Evolutionary conservation across 1,140 invertebrate genomes (phyloP).

Genomic region (Achroia grisella): DNA sequence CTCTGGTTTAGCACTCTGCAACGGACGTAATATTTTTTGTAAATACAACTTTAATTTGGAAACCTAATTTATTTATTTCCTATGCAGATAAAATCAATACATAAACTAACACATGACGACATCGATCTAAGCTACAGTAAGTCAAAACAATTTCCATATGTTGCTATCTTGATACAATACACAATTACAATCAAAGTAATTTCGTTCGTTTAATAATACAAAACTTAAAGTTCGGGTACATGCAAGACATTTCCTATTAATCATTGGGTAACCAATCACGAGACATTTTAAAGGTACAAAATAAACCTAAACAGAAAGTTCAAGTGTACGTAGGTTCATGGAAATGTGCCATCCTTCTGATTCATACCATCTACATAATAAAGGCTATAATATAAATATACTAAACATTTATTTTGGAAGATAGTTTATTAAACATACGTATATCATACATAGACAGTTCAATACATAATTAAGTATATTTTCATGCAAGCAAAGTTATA

Average conservation of each 20-base stretch:
- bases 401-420: constrained; percentile 71
- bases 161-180: not conserved
- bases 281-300: constrained; percentile 2
- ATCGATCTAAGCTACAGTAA: constrained; percentile 45
- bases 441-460: constrained; percentile 36
- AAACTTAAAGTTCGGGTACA: constrained; percentile 36
- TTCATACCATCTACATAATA: constrained; percentile 31
- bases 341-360: constrained; percentile 31
- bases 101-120: constrained; percentile 54
- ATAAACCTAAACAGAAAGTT: constrained; percentile 16
- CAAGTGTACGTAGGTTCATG: constrained; percentile 11
- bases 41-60: constrained; percentile 26
- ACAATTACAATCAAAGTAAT: not conserved
- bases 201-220: constrained; percentile 1
- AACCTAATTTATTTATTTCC: constrained; percentile 6
- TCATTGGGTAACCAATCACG: not conserved
- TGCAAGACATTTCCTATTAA: constrained; percentile 34
- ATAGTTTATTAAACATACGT: constrained; percentile 43
- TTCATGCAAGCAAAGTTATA: constrained; percentile 64
- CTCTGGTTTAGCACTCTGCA: constrained; percentile 63
- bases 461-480: constrained; percentile 41
- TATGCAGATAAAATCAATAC: constrained; percentile 9
- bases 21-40: constrained; percentile 59
- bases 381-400: constrained; percentile 43
- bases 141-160: constrained; percentile 12